Conservation (phyloP, 1,140 invertebrate genomes). For the Aphis gossypii region DNA sequence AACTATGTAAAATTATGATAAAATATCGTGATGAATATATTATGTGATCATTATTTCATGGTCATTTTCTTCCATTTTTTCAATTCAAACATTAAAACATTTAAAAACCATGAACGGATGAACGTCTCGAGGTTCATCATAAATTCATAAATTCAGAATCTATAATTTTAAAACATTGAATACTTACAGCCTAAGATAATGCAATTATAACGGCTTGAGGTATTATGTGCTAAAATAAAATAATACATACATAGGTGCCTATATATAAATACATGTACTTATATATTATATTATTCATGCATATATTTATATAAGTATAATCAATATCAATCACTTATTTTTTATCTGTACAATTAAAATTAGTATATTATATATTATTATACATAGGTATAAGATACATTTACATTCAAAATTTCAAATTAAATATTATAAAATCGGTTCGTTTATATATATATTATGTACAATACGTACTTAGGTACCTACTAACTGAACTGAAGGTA, state of each 20-base stretch:
- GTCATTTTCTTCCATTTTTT: not conserved
- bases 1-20: slow-evolving; percentile 13
- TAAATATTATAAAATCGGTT: too few species aligned
- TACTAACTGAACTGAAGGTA: too few species aligned
- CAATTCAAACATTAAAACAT: not conserved
- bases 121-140: not conserved
- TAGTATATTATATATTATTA: not conserved
- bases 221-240: not conserved
- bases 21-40: not conserved
- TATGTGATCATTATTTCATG: not conserved
- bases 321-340: not conserved
- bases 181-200: not conserved
- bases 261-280: not conserved
- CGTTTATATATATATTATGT: too few species aligned
- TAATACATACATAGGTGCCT: too few species aligned
- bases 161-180: not conserved
- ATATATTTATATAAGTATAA: not conserved
- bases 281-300: not conserved
- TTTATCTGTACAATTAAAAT: not conserved
- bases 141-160: not conserved
- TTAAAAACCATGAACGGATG: not conserved
- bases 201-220: not conserved
- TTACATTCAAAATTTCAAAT: too few species aligned
- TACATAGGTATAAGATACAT: too few species aligned
- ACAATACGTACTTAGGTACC: too few species aligned